Conservation (phyloP, 2,888 invertebrate genomes). For the Calameuta idolon region DNA sequence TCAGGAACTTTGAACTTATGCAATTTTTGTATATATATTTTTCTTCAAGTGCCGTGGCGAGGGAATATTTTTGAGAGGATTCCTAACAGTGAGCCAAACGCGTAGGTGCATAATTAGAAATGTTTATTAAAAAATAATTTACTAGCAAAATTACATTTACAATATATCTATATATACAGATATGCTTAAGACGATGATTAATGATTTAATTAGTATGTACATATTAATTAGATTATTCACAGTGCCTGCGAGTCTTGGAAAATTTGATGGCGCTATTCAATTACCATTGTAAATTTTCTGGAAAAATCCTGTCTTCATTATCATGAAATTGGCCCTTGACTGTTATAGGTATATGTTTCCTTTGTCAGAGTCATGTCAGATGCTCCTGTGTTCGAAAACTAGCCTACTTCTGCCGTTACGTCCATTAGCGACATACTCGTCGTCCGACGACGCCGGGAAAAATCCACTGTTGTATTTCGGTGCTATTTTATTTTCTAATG, state of each 20-base stretch:
- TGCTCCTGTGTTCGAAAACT: not conserved
- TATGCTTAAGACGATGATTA: not conserved
- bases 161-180: not conserved
- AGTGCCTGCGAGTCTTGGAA: not conserved
- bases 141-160: not conserved
- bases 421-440: not conserved
- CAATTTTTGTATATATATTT: not conserved
- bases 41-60: not conserved
- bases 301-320: not conserved
- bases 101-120: not conserved
- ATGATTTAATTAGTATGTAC: not conserved
- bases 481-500: slow-evolving; percentile 42
- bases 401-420: not conserved
- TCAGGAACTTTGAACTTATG: not conserved
- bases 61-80: not conserved
- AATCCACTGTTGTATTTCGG: slow-evolving; percentile 15
- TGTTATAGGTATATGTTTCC: not conserved
- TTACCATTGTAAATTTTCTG: too few relatives aligned
- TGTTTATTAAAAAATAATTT: not conserved
- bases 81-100: not conserved
- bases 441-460: not conserved
- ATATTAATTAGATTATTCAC: not conserved
- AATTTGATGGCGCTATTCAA: not conserved
- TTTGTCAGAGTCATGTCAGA: not conserved
- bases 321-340: not conserved